Conservation (phyloP, 1,140 invertebrate genomes). For the Dolichoris vasculosae region DNA sequence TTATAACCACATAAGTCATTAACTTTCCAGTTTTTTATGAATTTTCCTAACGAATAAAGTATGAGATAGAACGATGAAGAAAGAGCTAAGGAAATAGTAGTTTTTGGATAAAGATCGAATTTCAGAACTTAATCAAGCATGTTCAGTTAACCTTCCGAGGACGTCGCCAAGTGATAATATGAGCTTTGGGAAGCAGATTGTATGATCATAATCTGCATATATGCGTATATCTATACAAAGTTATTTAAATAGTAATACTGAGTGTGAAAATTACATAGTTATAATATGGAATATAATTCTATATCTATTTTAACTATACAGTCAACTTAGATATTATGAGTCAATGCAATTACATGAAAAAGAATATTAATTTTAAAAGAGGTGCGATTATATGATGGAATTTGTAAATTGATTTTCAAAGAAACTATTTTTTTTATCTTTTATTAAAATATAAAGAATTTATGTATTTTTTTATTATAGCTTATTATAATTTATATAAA, state of each 20-base stretch:
- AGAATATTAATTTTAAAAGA: too few species aligned
- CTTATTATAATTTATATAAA: too few species aligned
- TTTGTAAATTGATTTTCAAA: too few species aligned
- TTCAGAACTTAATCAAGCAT: slow-evolving; percentile 13
- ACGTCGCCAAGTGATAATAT: not conserved
- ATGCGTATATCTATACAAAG: not conserved
- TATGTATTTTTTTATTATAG: too few species aligned
- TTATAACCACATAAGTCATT: not conserved
- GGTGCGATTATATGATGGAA: too few species aligned
- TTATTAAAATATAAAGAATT: too few species aligned
- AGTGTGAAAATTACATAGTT: too few species aligned
- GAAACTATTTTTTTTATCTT: too few species aligned
- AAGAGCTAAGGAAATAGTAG: not conserved
- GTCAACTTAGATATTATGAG: too few species aligned
- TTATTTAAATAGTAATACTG: not conserved
- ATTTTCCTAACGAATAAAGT: not conserved
- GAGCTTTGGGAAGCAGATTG: not conserved
- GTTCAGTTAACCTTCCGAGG: slow-evolving; percentile 9
- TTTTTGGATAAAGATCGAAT: not conserved
- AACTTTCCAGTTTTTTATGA: not conserved
- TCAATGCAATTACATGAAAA: too few species aligned
- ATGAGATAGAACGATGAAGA: not conserved
- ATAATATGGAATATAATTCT: too few species aligned
- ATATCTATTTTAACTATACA: too few species aligned
- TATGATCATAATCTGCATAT: not conserved